Evolutionary conservation across 2,113 vertebrate species (phyloP).

Genomic region (Theristicus caerulescens): DNA sequence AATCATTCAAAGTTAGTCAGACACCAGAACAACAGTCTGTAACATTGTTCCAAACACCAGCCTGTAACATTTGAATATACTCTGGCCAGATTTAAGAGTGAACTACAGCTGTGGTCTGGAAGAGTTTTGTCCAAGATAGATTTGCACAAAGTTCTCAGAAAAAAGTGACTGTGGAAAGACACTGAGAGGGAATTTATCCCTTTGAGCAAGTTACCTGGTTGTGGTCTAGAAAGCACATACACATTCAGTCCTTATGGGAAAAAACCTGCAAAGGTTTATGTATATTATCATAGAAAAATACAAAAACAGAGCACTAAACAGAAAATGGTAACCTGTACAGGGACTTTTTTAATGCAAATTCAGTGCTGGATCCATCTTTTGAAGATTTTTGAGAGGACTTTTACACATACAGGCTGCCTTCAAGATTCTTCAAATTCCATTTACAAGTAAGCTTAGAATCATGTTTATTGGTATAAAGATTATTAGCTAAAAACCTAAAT

Average conservation of each 20-base stretch:
- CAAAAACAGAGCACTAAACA: not conserved
- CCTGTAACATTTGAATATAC: not conserved
- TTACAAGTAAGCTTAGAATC: not conserved
- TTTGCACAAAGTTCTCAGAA: not conserved
- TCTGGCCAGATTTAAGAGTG: not conserved
- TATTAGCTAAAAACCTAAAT: not conserved
- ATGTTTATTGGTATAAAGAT: not conserved
- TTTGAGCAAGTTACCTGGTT: not conserved
- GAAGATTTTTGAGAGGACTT: not conserved
- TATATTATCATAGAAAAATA: not conserved
- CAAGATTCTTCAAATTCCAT: not conserved
- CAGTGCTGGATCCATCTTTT: not conserved
- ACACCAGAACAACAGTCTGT: not conserved
- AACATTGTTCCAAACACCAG: not conserved
- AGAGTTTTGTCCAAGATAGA: not conserved
- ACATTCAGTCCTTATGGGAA: not conserved
- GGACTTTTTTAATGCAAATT: not conserved
- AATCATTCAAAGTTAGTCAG: not conserved
- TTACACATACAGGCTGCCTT: not conserved
- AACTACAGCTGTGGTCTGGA: not conserved
- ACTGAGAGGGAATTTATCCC: not conserved
- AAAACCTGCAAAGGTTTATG: not conserved
- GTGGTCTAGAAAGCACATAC: not conserved
- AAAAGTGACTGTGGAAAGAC: not conserved
- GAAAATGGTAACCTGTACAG: not conserved